Evolutionary conservation across 2,888 invertebrate genomes (phyloP), one percentile per base, ranked within the genome.

Genomic region (Drosophila neonasuta): DNA sequence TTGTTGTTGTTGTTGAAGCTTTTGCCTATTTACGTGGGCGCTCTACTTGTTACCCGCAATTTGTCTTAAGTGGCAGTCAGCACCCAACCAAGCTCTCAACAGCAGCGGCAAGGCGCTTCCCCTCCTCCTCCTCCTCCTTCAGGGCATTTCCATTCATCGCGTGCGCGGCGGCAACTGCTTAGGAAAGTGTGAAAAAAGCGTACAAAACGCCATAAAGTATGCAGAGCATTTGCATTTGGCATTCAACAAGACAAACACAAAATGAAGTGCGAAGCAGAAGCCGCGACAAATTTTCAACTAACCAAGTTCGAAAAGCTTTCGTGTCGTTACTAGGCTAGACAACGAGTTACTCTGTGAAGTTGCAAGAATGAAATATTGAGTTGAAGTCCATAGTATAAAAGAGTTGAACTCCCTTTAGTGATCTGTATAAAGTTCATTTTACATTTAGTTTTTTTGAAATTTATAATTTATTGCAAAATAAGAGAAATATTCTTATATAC

Each of bases 181-280:
- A 79, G 68, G 55, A 68, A 72, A 80, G 76, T 80, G 88, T 76
- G 77, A 80, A 80, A 86, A 86, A 76, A 77, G 80, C 84, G 86
- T 84, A 71, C 71, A 83, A 77, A 81, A 74, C 79, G 85, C 78
- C 77, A 75, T 86, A 88, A 89, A 88, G 87, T 89, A 89, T 89
- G 88, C 86, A 88, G 80, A 89, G 88, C 89, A 89, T 89, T 88
- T 88, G 88, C 87, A 89, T 89, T 89, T 88, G 85, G 80, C 86
- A 88, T 88, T 84, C 80, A 82, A 86, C 79, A 88, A 86, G 77
- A 79, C 83, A 84, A 83, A 85, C 74, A 86, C 76, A 87, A 81
- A 88, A 87, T 84, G 84, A 87, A 84, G 85, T 85, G 82, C 77
- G 70, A 77, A 78, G 74, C 64, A 70, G 70, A 73, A 86, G 78